Conservation (phyloP, 2,113 vertebrate species). For the Anguilla rostrata region DNA sequence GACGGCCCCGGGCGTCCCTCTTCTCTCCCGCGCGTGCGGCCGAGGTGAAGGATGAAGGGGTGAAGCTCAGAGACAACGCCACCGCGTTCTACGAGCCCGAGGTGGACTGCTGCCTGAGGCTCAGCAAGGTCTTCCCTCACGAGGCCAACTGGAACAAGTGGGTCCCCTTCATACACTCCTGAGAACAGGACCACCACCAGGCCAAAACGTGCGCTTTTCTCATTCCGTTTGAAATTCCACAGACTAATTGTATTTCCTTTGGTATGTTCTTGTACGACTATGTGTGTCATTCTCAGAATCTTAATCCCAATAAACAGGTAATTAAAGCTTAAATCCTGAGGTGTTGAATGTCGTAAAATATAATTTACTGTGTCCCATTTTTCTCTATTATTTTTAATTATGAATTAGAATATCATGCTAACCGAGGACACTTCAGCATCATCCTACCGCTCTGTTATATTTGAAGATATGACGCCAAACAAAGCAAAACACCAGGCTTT, state of each 20-base stretch:
- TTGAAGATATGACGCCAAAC: too few relatives aligned
- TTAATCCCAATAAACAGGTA: background rate
- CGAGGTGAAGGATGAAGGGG: background rate
- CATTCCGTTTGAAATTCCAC: background rate
- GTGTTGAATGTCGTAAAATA: background rate
- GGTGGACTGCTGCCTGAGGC: slow-evolving; percentile 77
- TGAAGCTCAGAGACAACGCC: slow-evolving; percentile 20
- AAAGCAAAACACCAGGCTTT: background rate
- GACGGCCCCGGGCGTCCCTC: slow-evolving; percentile 59
- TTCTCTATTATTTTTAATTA: background rate
- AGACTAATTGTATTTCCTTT: background rate
- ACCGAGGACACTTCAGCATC: background rate
- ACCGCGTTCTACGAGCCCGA: slow-evolving; percentile 81
- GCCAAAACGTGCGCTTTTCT: background rate
- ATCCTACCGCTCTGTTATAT: background rate
- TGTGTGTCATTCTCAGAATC: background rate
- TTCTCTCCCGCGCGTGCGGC: slow-evolving; percentile 62
- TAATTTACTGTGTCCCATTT: background rate
- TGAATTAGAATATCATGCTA: background rate
- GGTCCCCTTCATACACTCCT: slow-evolving; percentile 55
- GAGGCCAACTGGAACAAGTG: slow-evolving; percentile 87
- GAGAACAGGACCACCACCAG: background rate
- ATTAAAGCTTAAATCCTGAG: background rate
- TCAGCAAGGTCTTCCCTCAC: slow-evolving; percentile 80
- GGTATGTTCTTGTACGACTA: background rate